Evolutionary conservation across 2,888 invertebrate genomes (phyloP).

Genomic region (Drosophila testacea): DNA sequence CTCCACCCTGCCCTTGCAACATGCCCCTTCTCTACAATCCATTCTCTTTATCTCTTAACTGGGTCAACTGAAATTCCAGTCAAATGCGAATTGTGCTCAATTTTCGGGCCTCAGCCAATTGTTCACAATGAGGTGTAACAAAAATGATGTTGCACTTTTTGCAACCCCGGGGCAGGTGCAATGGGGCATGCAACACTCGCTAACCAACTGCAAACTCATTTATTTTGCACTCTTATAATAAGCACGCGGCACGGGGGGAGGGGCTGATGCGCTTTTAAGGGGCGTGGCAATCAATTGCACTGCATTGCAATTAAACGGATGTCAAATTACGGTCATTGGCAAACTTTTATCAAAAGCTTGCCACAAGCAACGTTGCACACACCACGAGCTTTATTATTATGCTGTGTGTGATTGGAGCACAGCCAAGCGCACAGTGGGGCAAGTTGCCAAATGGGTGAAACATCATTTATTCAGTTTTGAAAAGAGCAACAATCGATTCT

Average conservation of each 20-base stretch:
- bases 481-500: no score
- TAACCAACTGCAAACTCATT: background rate
- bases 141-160: background rate
- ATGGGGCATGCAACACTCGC: constrained; percentile 6
- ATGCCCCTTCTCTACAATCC: no score
- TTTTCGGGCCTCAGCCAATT: constrained; percentile 18
- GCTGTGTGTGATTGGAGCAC: background rate
- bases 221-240: constrained; percentile 1
- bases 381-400: constrained; percentile 1
- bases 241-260: background rate
- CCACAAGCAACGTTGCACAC: constrained; percentile 5
- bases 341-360: constrained; percentile 20
- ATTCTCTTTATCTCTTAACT: constrained; percentile 15
- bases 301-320: constrained; percentile 24
- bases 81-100: constrained; percentile 3
- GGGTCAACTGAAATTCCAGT: constrained; percentile 32
- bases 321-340: constrained; percentile 13
- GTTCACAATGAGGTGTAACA: constrained; percentile 14
- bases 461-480: no score
- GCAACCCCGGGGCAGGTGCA: constrained; percentile 1
- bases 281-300: constrained; percentile 3
- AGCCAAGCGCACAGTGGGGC: constrained; percentile 1
- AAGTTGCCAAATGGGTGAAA: background rate
- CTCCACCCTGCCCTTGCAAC: background rate
- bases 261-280: background rate